Base-by-base conservation (phyloP, 2,113 vertebrate genomes). In the Tinamus guttatus region DNA sequence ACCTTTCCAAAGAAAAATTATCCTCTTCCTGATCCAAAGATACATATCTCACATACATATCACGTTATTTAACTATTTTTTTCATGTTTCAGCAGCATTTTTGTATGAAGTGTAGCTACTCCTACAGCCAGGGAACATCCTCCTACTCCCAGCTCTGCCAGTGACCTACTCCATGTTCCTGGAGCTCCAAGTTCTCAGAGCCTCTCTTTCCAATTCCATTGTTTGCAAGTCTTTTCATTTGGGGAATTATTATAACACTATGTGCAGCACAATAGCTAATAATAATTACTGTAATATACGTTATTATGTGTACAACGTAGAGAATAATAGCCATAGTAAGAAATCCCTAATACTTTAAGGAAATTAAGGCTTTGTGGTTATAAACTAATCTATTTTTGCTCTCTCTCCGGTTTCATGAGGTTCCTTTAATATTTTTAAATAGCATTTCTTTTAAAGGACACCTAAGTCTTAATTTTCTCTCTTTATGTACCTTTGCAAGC, bases 241-340 rank as follows among this genome's bases (percentile, higher is more conserved):
- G 64, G 43, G 52, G 91, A 90, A 80, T 71, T 79, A 88, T 81
- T 95, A 40, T 84, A 87, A 93, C 81, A 83, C 68, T 73, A 81
- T 47, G 47, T 69, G 81, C 58, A 79, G 81, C 69, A 71, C 87
- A 94, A 94, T 89, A 96, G 81, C 65, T 94, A 95, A 93, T 94
- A 96, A 95, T 90, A 94, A 95, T 94, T 90, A 95, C 74, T 75
- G 81, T 94, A 95, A 97, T 94, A 95, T 83, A 81, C 41, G 68
- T 95, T 92, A 94, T 93, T 91, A 84, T 90, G 81, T 81, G 24
- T 90, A 62, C 47, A 43, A 90, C 7, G 32, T 81, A 79, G 10
- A 90, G 92, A 92, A 88, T 81, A 88, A 84, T 40, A 67, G 71
- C 70, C 80, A 64, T 47, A 78, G 67, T 52, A 78, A 91, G 82